Evolutionary conservation across 2,888 invertebrate genomes (phyloP), one percentile per base, ranked within the genome.

Genomic region (Pharmacophagus antenor): DNA sequence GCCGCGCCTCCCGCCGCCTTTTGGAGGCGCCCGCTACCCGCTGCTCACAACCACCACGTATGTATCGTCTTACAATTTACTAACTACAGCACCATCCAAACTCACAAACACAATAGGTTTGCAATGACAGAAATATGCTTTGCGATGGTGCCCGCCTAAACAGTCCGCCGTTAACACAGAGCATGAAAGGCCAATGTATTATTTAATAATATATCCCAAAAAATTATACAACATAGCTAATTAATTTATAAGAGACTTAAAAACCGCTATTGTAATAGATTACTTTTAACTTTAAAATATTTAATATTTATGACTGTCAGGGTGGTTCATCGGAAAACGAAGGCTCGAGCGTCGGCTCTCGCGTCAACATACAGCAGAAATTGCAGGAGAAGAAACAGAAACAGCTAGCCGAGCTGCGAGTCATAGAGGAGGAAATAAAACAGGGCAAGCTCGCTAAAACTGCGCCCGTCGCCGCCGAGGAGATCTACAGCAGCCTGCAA

Each of bases 311-410:
- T 22, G 4, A 49, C 37, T 2, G 15, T 10, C 75, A 92, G 88
- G 93, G 93, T 50, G 93, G 93, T 0, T 94, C 94, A 15, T 95
- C 94, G 71, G 95, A 95, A 79, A 95, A 94, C 80, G 95, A 95
- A 74, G 94, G 94, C 0, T 95, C 94, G 41, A 94, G 94, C 70
- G 93, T 94, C 0, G 93, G 93, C 0, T 95, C 95, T 7, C 92
- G 95, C 12, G 95, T 96, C 31, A 96, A 96, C 78, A 97, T 97
- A 63, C 95, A 96, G 64, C 96, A 96, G 70, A 97, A 97, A 76
- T 87, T 97, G 0, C 95, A 96, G 74, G 96, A 96, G 77, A 97
- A 97, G 77, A 96, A 96, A 71, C 95, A 96, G 72, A 96, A 97
- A 66, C 97, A 97, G 73, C 85, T 97, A 25, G 95, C 96, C 0